These are phyloP conservation scores for Austrolebias charrua DNA, from an alignment of 2,797 vertebrate species.

Conservation along the genomic window DNA sequence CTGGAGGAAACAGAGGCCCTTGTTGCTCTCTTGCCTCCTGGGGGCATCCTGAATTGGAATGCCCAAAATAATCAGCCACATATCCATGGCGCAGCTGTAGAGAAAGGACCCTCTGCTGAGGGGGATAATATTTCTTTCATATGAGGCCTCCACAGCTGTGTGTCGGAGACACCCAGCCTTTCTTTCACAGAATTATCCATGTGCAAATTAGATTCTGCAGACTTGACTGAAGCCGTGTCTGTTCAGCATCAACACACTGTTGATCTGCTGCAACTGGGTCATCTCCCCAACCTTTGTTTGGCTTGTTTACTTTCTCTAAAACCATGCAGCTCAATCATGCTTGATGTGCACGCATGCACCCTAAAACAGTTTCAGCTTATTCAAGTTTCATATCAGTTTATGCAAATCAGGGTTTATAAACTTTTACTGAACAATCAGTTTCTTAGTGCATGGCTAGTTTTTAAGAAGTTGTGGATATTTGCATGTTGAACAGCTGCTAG, in stretches of 20 bases:
- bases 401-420: too few relatives aligned
- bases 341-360: conserved; percentile 8
- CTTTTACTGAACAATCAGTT: too few relatives aligned
- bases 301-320: conserved; percentile 40
- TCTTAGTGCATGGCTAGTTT: too few relatives aligned
- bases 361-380: too few relatives aligned
- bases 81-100: conserved; percentile 79
- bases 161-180: conserved; percentile 61
- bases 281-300: conserved; percentile 53
- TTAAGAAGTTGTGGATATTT: too few relatives aligned
- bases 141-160: conserved; percentile 76
- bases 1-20: conserved; percentile 70
- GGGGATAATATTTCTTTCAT: conserved; percentile 81
- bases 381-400: too few relatives aligned
- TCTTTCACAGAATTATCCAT: conserved; percentile 40
- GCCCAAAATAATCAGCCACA: conserved; percentile 77
- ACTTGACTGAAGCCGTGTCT: conserved; percentile 73
- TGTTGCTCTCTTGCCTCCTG: conserved; percentile 73
- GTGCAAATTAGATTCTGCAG: conserved; percentile 71
- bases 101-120: conserved; percentile 48
- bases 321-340: conserved; percentile 55
- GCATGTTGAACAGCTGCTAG: too few relatives aligned
- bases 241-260: conserved; percentile 54
- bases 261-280: conserved; percentile 74
- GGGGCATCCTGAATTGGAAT: conserved; percentile 71